Evolutionary conservation across 1,140 invertebrate genomes (phyloP).

Genomic region (Drosophila bocki): DNA sequence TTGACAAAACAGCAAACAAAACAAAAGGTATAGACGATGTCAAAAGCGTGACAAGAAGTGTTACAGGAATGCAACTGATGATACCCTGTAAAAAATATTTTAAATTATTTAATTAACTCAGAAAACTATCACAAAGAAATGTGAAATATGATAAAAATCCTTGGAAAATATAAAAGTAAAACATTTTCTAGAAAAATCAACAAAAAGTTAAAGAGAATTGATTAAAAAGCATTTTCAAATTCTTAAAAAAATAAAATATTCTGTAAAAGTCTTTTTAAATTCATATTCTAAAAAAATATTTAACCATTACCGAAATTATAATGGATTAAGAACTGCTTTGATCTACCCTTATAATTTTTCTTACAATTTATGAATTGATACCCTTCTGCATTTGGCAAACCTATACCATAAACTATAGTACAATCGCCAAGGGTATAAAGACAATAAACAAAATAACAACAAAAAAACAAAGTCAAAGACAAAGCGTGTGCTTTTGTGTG

Average conservation of each 20-base stretch:
- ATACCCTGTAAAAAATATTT: not conserved
- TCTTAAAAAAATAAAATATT: not conserved
- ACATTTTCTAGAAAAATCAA: not conserved
- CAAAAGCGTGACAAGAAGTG: not conserved
- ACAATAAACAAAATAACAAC: slow-evolving; percentile 42
- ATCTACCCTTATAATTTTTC: not conserved
- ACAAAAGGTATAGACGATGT: slow-evolving; percentile 32
- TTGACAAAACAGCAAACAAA: slow-evolving; percentile 65
- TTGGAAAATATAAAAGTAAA: not conserved
- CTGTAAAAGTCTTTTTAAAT: not conserved
- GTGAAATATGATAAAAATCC: not conserved
- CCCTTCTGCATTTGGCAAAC: not conserved
- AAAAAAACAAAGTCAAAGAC: slow-evolving; percentile 52
- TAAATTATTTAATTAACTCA: no score
- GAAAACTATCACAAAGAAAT: not conserved
- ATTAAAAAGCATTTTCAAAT: not conserved
- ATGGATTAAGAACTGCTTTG: not conserved
- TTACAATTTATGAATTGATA: slow-evolving; percentile 14
- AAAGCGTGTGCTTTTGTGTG: slow-evolving; percentile 68
- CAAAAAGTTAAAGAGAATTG: not conserved
- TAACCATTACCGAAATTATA: not conserved
- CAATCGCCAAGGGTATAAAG: slow-evolving; percentile 39
- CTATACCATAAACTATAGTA: not conserved
- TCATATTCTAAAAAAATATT: not conserved
- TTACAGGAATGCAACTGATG: not conserved